Evolutionary conservation across 2,888 invertebrate species (phyloP).

Genomic region (Eremobia ochroleuca): DNA sequence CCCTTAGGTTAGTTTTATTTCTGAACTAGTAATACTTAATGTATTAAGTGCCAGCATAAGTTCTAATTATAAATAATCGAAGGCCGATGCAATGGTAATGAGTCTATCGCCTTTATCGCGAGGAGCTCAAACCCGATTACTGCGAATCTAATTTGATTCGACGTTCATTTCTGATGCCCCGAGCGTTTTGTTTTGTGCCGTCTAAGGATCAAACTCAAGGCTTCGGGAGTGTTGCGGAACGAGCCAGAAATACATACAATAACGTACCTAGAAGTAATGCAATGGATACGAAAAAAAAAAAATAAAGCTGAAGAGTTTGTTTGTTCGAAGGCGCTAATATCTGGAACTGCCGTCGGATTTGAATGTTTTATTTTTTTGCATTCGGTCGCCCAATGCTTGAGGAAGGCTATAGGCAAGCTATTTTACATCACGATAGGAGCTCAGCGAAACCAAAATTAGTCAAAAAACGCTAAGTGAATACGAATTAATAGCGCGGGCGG

Average conservation of each 20-base stretch:
- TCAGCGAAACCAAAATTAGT: neutral
- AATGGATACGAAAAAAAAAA: neutral
- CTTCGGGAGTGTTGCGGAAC: neutral
- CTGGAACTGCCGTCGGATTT: neutral
- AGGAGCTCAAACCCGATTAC: conserved; percentile 17
- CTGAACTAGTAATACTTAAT: too few species aligned
- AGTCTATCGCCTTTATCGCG: conserved; percentile 1
- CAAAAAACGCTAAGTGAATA: neutral
- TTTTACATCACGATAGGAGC: too few species aligned
- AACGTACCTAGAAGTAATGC: neutral
- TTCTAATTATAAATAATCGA: conserved; percentile 4
- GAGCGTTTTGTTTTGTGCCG: neutral
- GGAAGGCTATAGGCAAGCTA: neutral
- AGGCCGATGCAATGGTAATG: neutral
- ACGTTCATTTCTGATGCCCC: conserved; percentile 15
- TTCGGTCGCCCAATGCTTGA: neutral
- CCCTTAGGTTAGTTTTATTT: too few species aligned
- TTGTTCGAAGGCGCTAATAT: neutral
- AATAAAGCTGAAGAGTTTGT: neutral
- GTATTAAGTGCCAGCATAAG: neutral
- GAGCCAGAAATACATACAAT: neutral
- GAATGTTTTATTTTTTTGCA: neutral
- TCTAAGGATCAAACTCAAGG: conserved; percentile 6
- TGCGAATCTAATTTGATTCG: conserved; percentile 15
- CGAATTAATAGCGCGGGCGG: neutral